These are phyloP conservation scores for Ormyrus rosae DNA, from an alignment of 2,888 invertebrate genomes.

Conservation along the genomic window DNA sequence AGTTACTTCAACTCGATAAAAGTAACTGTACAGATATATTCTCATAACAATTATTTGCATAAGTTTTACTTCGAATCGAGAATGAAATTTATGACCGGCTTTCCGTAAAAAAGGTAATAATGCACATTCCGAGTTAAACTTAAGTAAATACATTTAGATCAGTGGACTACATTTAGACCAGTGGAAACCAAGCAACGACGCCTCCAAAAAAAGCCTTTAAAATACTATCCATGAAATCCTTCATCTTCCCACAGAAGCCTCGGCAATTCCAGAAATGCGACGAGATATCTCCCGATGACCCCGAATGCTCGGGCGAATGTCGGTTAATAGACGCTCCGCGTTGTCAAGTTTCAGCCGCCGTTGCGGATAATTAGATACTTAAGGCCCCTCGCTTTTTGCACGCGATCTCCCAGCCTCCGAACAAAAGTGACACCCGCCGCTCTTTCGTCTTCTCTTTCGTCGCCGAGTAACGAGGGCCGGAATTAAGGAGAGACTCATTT, in stretches of 20 bases:
- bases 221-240: not conserved
- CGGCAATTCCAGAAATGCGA: conserved; percentile 24
- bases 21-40: too few relatives aligned
- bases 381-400: conserved; percentile 3
- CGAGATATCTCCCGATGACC: conserved; percentile 23
- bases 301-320: conserved; percentile 29
- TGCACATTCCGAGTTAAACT: too few relatives aligned
- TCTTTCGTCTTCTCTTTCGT: conserved; percentile 2
- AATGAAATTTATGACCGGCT: too few relatives aligned
- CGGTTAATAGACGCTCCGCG: conserved; percentile 40
- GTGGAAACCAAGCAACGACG: too few relatives aligned
- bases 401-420: not conserved
- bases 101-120: too few relatives aligned
- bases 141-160: too few relatives aligned
- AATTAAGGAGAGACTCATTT: too few relatives aligned
- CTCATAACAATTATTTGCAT: too few relatives aligned
- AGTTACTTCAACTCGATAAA: too few relatives aligned
- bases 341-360: conserved; percentile 1
- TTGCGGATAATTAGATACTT: conserved; percentile 47
- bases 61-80: too few relatives aligned
- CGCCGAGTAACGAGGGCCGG: not conserved
- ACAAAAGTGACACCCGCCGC: conserved; percentile 35
- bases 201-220: too few relatives aligned
- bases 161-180: too few relatives aligned
- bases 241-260: not conserved